These are phyloP conservation scores for Prionace glauca DNA, from an alignment of 2,797 vertebrate species.

Conservation along the genomic window DNA sequence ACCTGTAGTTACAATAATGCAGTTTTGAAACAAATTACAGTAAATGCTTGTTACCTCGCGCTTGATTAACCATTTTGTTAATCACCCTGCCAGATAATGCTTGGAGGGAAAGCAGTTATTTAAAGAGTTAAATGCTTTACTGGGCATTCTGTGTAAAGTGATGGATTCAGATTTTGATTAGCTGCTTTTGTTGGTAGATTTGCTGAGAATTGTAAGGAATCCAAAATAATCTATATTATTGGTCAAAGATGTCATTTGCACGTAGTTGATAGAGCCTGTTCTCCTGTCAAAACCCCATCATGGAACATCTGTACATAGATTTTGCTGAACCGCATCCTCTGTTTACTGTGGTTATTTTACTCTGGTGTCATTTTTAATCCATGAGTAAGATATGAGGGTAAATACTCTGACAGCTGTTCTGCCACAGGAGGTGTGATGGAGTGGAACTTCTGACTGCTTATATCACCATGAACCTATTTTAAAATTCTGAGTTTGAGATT, in stretches of 20 bases:
- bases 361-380: not conserved
- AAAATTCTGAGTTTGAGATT: not conserved
- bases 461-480: not conserved
- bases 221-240: not conserved
- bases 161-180: not conserved
- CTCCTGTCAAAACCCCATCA: not conserved
- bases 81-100: not conserved
- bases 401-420: not conserved
- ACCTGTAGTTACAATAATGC: not conserved
- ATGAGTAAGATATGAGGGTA: not conserved
- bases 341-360: not conserved
- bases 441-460: not conserved
- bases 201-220: not conserved
- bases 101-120: not conserved
- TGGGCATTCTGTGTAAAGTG: too few relatives aligned
- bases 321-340: not conserved
- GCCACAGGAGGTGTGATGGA: too few relatives aligned
- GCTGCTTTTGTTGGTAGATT: not conserved
- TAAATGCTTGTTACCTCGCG: not conserved
- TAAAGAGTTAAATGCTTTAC: conserved; percentile 1
- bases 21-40: not conserved
- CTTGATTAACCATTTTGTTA: not conserved
- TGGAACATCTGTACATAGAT: not conserved
- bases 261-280: not conserved
- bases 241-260: not conserved